These are phyloP conservation scores for Synanthedon formicaeformis DNA, from an alignment of 2,888 invertebrate genomes.

Conservation along the genomic window DNA sequence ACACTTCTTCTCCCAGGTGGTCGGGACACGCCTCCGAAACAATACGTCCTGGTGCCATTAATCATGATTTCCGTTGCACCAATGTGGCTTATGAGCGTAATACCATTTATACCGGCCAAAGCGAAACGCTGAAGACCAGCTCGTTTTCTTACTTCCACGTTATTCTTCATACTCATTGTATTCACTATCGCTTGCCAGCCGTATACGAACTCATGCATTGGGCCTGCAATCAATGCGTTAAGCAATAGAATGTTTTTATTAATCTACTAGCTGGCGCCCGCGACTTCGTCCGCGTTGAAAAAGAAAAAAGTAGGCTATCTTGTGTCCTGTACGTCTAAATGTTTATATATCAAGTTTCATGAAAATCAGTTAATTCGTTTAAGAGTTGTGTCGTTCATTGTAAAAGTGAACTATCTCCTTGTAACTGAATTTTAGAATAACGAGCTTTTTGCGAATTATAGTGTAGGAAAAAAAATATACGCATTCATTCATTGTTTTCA, in stretches of 20 bases:
- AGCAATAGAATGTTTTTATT: not conserved
- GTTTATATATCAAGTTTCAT: no score
- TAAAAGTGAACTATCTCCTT: no score
- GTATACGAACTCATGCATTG: constrained; percentile 64
- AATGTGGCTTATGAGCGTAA: constrained; percentile 58
- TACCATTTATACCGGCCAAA: constrained; percentile 60
- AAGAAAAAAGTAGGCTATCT: no score
- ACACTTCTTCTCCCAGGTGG: constrained; percentile 56
- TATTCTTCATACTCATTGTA: constrained; percentile 65
- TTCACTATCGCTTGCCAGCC: constrained; percentile 66
- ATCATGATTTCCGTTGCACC: constrained; percentile 64
- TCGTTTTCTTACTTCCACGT: constrained; percentile 60
- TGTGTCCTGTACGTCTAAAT: no score
- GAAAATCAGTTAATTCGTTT: no score
- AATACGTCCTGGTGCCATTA: constrained; percentile 55
- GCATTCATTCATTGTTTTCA: no score
- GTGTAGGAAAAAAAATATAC: no score
- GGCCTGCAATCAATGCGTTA: constrained; percentile 26
- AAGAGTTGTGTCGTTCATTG: no score
- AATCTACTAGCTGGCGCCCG: no score
- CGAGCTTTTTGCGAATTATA: no score
- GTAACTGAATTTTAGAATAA: no score
- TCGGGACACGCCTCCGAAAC: constrained; percentile 56
- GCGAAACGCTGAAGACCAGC: constrained; percentile 61
- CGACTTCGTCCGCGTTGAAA: no score